Evolutionary conservation across 2,888 invertebrate genomes (phyloP).

Genomic region (Apocheima hispidaria): DNA sequence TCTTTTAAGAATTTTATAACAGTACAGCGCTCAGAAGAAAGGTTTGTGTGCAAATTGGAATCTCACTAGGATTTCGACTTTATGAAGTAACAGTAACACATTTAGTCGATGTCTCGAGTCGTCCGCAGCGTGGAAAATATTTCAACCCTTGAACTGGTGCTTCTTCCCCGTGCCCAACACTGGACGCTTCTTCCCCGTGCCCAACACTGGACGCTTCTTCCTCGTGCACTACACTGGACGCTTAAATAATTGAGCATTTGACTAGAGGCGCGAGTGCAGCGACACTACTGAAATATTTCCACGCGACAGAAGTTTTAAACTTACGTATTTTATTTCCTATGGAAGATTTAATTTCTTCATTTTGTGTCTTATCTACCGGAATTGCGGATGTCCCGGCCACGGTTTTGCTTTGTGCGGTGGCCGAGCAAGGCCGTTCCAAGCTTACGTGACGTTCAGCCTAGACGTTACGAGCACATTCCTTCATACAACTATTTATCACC

Average conservation of each 20-base stretch:
- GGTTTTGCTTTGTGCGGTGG: slow-evolving; percentile 73
- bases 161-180: slow-evolving; percentile 22
- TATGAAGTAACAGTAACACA: slow-evolving; percentile 74
- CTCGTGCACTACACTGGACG: slow-evolving; percentile 34
- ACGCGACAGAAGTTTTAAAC: slow-evolving; percentile 68
- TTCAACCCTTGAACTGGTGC: slow-evolving; percentile 49
- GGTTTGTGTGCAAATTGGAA: slow-evolving; percentile 10
- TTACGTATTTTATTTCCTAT: slow-evolving; percentile 81
- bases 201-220: slow-evolving; percentile 2
- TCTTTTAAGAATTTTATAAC: slow-evolving; percentile 70
- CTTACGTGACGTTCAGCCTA: slow-evolving; percentile 50
- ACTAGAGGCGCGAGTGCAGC: slow-evolving; percentile 53
- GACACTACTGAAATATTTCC: slow-evolving; percentile 66
- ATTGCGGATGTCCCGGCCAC: slow-evolving; percentile 71
- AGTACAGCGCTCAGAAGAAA: slow-evolving; percentile 65
- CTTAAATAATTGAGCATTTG: slow-evolving; percentile 72
- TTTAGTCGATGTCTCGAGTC: slow-evolving; percentile 84
- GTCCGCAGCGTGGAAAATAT: slow-evolving; percentile 68
- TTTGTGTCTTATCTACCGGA: slow-evolving; percentile 78
- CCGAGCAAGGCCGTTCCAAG: slow-evolving; percentile 68
- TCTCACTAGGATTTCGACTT: slow-evolving; percentile 27
- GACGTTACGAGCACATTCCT: slow-evolving; percentile 60
- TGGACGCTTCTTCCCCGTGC: slow-evolving; percentile 21
- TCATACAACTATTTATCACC: slow-evolving; percentile 58
- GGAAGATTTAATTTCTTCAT: slow-evolving; percentile 77